Conservation (phyloP, 2,888 invertebrate species). For the Caenorhabditis japonica region DNA sequence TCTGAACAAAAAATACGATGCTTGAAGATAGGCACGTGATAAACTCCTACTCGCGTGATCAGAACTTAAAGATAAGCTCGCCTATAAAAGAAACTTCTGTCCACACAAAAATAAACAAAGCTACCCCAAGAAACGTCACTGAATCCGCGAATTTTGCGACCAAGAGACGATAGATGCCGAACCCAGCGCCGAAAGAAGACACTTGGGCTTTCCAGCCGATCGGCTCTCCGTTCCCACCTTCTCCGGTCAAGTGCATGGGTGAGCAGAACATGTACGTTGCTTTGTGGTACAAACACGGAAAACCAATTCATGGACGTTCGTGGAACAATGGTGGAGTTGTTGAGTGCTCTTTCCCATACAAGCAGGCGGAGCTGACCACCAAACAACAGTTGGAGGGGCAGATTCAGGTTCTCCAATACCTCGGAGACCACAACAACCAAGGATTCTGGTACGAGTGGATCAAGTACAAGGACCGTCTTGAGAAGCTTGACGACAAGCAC, state of each 20-base stretch:
- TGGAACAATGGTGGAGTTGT: constrained; percentile 72
- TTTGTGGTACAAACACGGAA: constrained; percentile 66
- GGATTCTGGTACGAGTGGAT: constrained; percentile 73
- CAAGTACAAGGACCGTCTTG: constrained; percentile 68
- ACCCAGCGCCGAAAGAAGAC: constrained; percentile 48
- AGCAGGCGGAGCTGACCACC: constrained; percentile 64
- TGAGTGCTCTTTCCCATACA: constrained; percentile 70
- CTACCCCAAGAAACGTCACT: too few species aligned
- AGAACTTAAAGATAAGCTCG: too few species aligned
- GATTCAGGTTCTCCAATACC: constrained; percentile 73
- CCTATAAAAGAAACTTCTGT: too few species aligned
- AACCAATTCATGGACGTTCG: constrained; percentile 66
- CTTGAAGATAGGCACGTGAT: too few species aligned
- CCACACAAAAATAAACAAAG: too few species aligned
- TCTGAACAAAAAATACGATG: too few species aligned
- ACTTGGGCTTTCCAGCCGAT: constrained; percentile 60
- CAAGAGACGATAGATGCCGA: constrained; percentile 15
- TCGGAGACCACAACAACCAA: constrained; percentile 68
- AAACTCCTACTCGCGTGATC: too few species aligned
- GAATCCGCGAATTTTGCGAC: too few species aligned
- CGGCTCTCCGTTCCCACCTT: constrained; percentile 57
- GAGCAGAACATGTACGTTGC: constrained; percentile 65
- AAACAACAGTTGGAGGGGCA: constrained; percentile 68
- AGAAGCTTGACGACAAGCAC: constrained; percentile 59
- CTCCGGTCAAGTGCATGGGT: constrained; percentile 49